These are phyloP conservation scores for Camelus dromedarius DNA, from an alignment of 2,113 vertebrate species.

Conservation along the genomic window DNA sequence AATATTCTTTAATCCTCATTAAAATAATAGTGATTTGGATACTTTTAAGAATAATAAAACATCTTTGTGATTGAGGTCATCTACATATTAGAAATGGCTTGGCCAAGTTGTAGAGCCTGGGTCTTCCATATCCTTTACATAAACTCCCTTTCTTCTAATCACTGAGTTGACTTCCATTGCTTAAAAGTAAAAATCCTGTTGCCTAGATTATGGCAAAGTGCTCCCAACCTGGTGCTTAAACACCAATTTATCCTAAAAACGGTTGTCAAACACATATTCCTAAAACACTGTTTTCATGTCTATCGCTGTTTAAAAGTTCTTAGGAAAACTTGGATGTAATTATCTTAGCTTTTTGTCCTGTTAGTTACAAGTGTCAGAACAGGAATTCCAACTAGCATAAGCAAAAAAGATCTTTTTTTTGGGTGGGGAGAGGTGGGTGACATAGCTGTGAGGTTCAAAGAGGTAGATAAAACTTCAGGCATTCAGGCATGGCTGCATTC, in stretches of 20 bases:
- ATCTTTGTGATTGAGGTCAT: not conserved
- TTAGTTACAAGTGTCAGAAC: not conserved
- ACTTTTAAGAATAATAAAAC: conserved; percentile 36
- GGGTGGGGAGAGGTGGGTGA: not conserved
- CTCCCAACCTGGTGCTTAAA: not conserved
- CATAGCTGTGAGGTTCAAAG: not conserved
- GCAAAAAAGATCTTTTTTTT: not conserved
- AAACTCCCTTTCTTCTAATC: not conserved
- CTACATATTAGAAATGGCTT: conserved; percentile 14
- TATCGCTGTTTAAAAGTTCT: not conserved
- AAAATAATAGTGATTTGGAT: conserved; percentile 29
- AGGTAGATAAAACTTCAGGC: not conserved
- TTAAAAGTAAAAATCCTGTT: conserved; percentile 25
- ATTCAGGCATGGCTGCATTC: not conserved
- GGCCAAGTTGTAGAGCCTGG: not conserved
- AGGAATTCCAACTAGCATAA: not conserved
- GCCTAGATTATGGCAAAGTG: not conserved
- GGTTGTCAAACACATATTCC: not conserved
- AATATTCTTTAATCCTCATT: not conserved
- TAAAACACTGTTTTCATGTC: not conserved
- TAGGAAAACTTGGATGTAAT: not conserved
- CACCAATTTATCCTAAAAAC: conserved; percentile 33
- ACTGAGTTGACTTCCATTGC: not conserved
- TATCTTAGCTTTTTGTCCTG: not conserved
- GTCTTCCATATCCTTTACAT: not conserved